Evolutionary conservation across 2,797 vertebrate species (phyloP).

Genomic region (Clarias fuscus): DNA sequence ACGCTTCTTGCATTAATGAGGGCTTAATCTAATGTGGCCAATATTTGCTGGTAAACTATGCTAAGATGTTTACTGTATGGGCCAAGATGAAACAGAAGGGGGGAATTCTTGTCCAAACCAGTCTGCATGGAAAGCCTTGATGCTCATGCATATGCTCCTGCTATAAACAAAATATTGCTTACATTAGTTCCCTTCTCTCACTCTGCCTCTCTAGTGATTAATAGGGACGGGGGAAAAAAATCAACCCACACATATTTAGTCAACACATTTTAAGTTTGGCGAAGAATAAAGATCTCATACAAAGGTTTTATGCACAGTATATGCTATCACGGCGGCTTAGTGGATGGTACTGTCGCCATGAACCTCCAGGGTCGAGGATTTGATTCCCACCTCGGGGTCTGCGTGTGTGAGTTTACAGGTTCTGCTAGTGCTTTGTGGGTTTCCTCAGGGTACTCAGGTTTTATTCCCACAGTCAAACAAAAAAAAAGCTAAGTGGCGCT

Average conservation of each 20-base stretch:
- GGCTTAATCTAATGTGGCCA: slow-evolving; percentile 7
- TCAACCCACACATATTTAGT: slow-evolving; percentile 1
- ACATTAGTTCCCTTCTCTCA: neutral
- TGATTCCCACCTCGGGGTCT: too few relatives aligned
- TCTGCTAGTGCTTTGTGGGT: too few relatives aligned
- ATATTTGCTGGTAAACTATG: neutral
- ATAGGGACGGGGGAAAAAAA: neutral
- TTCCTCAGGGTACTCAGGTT: too few relatives aligned
- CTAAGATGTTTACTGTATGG: neutral
- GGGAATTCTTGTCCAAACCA: neutral
- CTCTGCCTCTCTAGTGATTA: slow-evolving; percentile 16
- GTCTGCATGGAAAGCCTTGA: slow-evolving; percentile 11
- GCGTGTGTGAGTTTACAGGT: too few relatives aligned
- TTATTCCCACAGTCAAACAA: too few relatives aligned
- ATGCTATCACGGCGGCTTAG: too few relatives aligned
- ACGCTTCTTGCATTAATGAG: neutral
- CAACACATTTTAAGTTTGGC: slow-evolving; percentile 6
- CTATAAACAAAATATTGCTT: slow-evolving; percentile 19
- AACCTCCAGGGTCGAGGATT: too few relatives aligned
- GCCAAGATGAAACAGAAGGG: slow-evolving; percentile 23
- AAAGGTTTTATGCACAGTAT: slow-evolving; percentile 5
- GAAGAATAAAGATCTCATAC: neutral
- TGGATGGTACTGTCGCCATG: too few relatives aligned
- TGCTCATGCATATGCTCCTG: neutral
- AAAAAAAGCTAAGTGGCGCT: too few relatives aligned